Base-by-base conservation (phyloP, 2,113 vertebrate species). In the Tinamus guttatus region DNA sequence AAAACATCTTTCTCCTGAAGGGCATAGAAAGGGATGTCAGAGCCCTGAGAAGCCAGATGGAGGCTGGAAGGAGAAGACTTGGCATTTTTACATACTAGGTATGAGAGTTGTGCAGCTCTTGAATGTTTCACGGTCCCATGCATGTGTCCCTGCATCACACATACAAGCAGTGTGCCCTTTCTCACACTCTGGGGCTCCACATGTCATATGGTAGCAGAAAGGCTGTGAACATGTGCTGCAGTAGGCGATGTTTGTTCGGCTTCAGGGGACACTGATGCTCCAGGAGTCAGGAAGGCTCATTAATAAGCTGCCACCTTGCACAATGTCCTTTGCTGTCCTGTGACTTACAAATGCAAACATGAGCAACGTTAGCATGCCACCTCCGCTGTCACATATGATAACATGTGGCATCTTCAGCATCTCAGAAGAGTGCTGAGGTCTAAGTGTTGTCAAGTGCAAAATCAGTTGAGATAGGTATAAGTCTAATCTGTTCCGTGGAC, bases 371-470 rank as follows among this genome's bases (percentile, higher is more conserved):
- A 19, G 36, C 38, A 64, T 60, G 19, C 36, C 5, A 36, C 51
- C 22, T 89, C 41, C 24, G 14, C 9, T 68, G 32, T 80, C 52
- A 60, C 13, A 4, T 1, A 1, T 9, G 19, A 52, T 58, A 51
- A 19, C 30, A 30, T 0, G 1, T 58, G 40, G 9, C 13, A n/a
- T 70, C n/a, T 87, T 84, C 67, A 0, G 0, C 15, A n/a, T 75
- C 56, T 71, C 59, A 22, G 36, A 70, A 49, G 60, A 62, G 43
- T 24, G 56, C 85, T 34, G 28, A 94, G n/a, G 28, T 13, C 27
- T 62, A 49, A 14, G 10, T 71, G 4, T 28, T 40, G 49, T 17
- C 49, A 76, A 76, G 40, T 76, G 22, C 27, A 69, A 54, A 40
- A 34, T 71, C 27, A 40, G 8, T 7, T 74, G 40, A 3, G 63